These are phyloP conservation scores for Drosophila melanosoma DNA, from an alignment of 2,888 invertebrate species.

Conservation along the genomic window DNA sequence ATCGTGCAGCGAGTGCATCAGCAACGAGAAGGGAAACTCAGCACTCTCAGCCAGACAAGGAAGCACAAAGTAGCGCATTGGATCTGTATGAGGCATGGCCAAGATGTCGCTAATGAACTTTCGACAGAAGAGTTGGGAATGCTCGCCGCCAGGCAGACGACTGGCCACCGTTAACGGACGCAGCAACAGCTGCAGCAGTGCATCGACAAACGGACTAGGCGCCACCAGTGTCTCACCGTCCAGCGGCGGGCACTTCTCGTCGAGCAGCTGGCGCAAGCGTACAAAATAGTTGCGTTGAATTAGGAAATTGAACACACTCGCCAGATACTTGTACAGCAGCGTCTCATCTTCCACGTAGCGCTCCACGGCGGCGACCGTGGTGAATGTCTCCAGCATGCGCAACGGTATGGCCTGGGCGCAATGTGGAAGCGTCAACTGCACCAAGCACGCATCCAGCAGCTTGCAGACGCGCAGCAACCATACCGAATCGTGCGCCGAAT, in stretches of 20 bases:
- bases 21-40: slow-evolving; percentile 86
- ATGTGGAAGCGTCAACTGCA: slow-evolving; percentile 81
- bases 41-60: slow-evolving; percentile 87
- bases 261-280: slow-evolving; percentile 89
- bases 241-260: slow-evolving; percentile 89
- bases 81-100: slow-evolving; percentile 88
- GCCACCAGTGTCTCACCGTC: slow-evolving; percentile 89
- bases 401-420: slow-evolving; percentile 89
- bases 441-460: slow-evolving; percentile 82
- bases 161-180: slow-evolving; percentile 89
- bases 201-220: slow-evolving; percentile 90
- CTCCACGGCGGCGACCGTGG: slow-evolving; percentile 85
- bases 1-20: slow-evolving; percentile 85
- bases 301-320: slow-evolving; percentile 82
- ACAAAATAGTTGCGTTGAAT: slow-evolving; percentile 88
- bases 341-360: slow-evolving; percentile 80
- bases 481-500: slow-evolving; percentile 77
- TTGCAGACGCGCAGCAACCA: slow-evolving; percentile 84
- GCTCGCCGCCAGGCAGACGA: slow-evolving; percentile 42
- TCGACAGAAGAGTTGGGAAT: slow-evolving; percentile 72
- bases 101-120: slow-evolving; percentile 89
- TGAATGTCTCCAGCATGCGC: slow-evolving; percentile 92
- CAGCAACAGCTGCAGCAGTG: slow-evolving; percentile 90
- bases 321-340: slow-evolving; percentile 80
- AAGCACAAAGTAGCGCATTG: slow-evolving; percentile 89